Conservation (phyloP, 2,888 invertebrate species). For the Taphrorychus bicolor region DNA sequence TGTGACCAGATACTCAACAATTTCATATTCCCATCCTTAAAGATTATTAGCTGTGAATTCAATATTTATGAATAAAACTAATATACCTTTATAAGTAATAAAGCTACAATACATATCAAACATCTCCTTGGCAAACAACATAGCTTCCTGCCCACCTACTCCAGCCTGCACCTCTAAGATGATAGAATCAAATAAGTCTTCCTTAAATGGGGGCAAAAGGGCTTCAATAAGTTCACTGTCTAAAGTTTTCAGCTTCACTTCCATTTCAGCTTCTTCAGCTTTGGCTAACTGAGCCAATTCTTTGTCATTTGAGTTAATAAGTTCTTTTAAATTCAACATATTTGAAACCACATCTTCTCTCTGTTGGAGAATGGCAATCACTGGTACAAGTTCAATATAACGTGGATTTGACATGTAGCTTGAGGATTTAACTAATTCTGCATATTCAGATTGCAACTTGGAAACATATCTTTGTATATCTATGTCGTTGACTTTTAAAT, state of each 20-base stretch:
- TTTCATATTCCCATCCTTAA: constrained; percentile 56
- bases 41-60: too few relatives aligned
- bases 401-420: constrained; percentile 35
- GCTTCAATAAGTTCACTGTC: constrained; percentile 64
- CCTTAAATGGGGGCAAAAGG: constrained; percentile 65
- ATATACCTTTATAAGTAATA: constrained; percentile 66
- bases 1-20: constrained; percentile 61
- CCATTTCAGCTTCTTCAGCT: constrained; percentile 70
- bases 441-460: constrained; percentile 53
- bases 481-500: constrained; percentile 50
- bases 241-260: constrained; percentile 62
- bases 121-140: constrained; percentile 90
- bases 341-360: constrained; percentile 67
- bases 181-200: constrained; percentile 66
- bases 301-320: constrained; percentile 68
- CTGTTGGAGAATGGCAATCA: constrained; percentile 67
- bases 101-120: constrained; percentile 84
- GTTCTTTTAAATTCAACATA: constrained; percentile 68
- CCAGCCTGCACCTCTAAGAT: constrained; percentile 87
- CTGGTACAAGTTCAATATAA: constrained; percentile 62
- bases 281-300: constrained; percentile 73
- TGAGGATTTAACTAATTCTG: constrained; percentile 32
- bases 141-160: constrained; percentile 96
- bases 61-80: too few relatives aligned
- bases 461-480: constrained; percentile 53